Evolutionary conservation across 2,113 vertebrate genomes (phyloP).

Genomic region (Mus pahari): DNA sequence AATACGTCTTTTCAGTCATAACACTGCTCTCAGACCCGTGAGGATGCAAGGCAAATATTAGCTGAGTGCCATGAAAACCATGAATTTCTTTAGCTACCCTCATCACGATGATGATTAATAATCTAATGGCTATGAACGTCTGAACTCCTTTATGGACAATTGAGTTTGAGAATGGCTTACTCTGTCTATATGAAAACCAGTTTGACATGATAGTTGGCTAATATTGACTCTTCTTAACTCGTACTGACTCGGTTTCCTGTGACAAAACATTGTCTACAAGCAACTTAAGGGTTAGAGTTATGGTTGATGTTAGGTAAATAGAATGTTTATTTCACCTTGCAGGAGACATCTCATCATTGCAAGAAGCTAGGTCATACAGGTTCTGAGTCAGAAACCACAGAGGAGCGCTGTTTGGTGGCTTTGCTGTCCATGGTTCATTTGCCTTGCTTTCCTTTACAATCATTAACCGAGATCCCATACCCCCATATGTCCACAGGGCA

Average conservation of each 20-base stretch:
- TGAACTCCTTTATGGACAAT: conserved; percentile 61
- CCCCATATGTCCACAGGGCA: background rate
- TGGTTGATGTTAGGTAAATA: too few relatives aligned
- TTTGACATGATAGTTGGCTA: conserved; percentile 58
- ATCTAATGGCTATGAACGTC: conserved; percentile 47
- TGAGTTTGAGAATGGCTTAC: conserved; percentile 59
- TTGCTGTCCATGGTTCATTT: background rate
- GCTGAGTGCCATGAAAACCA: conserved; percentile 35
- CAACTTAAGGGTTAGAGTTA: background rate
- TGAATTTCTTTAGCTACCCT: conserved; percentile 69
- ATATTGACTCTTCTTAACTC: conserved; percentile 63
- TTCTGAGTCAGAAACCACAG: background rate
- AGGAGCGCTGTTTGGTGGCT: background rate
- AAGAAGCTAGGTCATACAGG: background rate
- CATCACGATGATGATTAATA: conserved; percentile 61
- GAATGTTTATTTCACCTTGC: background rate
- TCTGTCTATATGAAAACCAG: conserved; percentile 69
- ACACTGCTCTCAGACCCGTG: conserved; percentile 59
- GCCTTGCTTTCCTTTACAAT: background rate
- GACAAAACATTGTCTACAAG: background rate
- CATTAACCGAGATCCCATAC: background rate
- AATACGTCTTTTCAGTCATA: conserved; percentile 55
- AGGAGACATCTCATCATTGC: background rate
- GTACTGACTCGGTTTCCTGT: background rate
- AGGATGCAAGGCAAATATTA: conserved; percentile 41